A percentile compares a stretch with the other conserved stretches of the same genome.
Evolutionary conservation across 1,140 invertebrate genomes (phyloP).

Genomic region (Heliconius hewitsoni): DNA sequence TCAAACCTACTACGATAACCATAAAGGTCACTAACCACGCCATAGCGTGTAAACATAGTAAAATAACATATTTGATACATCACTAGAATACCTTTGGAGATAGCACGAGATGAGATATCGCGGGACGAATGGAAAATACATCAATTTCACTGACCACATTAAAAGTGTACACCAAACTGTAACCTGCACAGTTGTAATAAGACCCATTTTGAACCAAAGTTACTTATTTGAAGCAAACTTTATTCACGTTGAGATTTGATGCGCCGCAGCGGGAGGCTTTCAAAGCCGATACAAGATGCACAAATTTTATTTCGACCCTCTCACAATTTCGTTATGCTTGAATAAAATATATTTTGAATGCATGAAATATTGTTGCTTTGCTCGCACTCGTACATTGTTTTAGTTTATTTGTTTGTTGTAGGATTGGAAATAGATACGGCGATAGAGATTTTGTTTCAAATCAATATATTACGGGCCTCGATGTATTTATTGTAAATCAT

Average conservation of each 20-base stretch:
- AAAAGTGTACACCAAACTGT: background rate
- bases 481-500: background rate
- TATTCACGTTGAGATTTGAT: slow-evolving; percentile 40
- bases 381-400: background rate
- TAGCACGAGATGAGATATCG: too few species aligned
- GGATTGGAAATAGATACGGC: background rate
- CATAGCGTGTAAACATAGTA: background rate
- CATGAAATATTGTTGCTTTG: background rate
- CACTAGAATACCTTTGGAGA: background rate
- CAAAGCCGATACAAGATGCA: slow-evolving; percentile 21
- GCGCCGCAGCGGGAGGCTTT: slow-evolving; percentile 31
- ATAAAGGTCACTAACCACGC: background rate
- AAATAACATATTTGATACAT: background rate
- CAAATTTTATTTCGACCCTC: slow-evolving; percentile 14
- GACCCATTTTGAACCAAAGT: background rate
- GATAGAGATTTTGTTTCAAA: background rate
- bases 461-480: background rate
- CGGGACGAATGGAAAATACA: background rate
- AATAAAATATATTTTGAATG: slow-evolving; percentile 14
- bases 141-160: slow-evolving; percentile 10
- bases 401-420: background rate
- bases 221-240: slow-evolving; percentile 23
- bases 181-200: background rate
- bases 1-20: too few species aligned
- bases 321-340: slow-evolving; percentile 6